Evolutionary conservation across 2,113 vertebrate genomes (phyloP).

Genomic region (Tetrax tetrax): DNA sequence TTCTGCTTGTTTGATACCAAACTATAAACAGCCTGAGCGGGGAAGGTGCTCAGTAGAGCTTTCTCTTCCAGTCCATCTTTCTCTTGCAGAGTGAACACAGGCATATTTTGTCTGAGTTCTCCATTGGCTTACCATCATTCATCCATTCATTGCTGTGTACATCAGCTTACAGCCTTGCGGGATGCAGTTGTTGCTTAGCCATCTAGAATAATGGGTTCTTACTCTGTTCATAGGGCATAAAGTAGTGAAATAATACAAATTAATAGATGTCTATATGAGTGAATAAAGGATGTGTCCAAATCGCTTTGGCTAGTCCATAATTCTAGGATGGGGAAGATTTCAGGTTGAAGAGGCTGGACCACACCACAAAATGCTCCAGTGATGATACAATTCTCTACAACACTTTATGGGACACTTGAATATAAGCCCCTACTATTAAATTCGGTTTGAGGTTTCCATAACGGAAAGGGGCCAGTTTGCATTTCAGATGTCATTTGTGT

Average conservation of each 20-base stretch:
- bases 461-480: constrained; percentile 13
- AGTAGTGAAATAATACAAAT: not conserved
- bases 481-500: constrained; percentile 55
- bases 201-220: not conserved
- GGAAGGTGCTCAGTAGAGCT: not conserved
- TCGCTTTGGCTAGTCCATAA: not conserved
- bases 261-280: not conserved
- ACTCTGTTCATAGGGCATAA: not conserved
- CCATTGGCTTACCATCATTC: not conserved
- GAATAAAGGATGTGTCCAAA: not conserved
- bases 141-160: not conserved
- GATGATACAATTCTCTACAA: constrained; percentile 29
- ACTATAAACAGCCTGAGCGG: not conserved
- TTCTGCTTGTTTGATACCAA: not conserved
- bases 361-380: constrained; percentile 22
- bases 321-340: not conserved
- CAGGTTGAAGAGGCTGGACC: constrained; percentile 18
- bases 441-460: constrained; percentile 40
- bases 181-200: not conserved
- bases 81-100: not conserved
- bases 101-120: not conserved
- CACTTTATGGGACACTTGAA: constrained; percentile 31
- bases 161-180: not conserved
- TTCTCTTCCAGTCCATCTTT: not conserved
- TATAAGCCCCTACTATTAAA: constrained; percentile 37